Evolutionary conservation across 2,888 invertebrate genomes (phyloP).

Genomic region (Vandiemenella viatica): DNA sequence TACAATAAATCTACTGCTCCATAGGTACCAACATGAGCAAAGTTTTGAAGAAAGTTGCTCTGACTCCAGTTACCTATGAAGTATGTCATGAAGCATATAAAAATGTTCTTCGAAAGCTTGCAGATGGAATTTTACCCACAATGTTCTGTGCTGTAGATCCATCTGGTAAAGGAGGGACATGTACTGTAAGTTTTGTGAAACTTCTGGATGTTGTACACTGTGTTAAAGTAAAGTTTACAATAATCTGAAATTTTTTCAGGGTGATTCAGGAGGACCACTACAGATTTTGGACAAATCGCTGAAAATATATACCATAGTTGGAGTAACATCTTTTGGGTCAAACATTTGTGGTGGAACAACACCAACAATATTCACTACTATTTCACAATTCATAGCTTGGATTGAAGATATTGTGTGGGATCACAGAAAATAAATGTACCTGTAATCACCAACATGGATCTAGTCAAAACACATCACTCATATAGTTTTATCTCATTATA

Average conservation of each 20-base stretch:
- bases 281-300: neutral
- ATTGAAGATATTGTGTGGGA: neutral
- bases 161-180: neutral
- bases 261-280: neutral
- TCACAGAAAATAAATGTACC: no score
- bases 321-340: neutral
- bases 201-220: neutral
- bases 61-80: neutral
- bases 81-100: neutral
- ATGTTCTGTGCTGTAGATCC: neutral
- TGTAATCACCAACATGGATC: no score
- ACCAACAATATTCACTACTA: neutral
- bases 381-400: neutral
- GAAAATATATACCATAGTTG: neutral
- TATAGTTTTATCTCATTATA: no score
- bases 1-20: no score
- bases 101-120: neutral
- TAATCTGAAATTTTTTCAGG: neutral
- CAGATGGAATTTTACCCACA: neutral
- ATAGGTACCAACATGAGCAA: neutral
- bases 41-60: neutral
- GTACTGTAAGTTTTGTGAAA: no score
- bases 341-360: neutral
- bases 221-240: neutral
- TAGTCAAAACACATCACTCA: no score